These are phyloP conservation scores for Antechinus stuartii DNA, from an alignment of 2,113 vertebrate species.

Conservation along the genomic window DNA sequence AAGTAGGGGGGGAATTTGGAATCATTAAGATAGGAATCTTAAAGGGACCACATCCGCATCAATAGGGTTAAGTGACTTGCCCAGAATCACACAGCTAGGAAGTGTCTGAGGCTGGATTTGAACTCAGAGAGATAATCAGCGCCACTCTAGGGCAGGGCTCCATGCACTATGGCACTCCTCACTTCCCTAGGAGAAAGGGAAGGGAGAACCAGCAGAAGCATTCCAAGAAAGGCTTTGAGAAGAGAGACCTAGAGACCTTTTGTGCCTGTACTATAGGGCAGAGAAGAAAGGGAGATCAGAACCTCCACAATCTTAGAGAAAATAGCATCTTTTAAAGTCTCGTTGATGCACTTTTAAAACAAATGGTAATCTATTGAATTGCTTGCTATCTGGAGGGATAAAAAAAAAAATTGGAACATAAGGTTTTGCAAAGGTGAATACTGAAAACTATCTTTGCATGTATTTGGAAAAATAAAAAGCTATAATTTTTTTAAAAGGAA, in stretches of 20 bases:
- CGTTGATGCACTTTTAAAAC: background rate
- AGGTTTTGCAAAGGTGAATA: no score
- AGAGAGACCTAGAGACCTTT: background rate
- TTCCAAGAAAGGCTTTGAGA: background rate
- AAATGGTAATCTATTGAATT: no score
- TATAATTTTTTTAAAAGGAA: no score
- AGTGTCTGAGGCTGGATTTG: background rate
- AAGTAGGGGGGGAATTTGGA: no score
- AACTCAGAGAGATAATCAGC: background rate
- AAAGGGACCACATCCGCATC: no score
- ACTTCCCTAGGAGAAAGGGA: background rate
- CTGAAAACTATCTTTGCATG: no score
- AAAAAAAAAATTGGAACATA: no score
- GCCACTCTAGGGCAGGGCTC: no score
- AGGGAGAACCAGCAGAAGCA: background rate
- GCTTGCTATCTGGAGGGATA: no score
- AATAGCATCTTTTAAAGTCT: background rate
- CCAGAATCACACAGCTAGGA: background rate
- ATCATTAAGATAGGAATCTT: no score
- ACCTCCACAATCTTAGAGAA: background rate
- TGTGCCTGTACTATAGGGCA: background rate
- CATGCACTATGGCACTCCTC: background rate
- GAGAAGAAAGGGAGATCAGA: background rate
- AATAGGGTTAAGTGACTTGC: background rate
- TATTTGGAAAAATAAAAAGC: no score